Conservation (phyloP, 2,888 invertebrate genomes). For the Sceliomorpha sp. region DNA sequence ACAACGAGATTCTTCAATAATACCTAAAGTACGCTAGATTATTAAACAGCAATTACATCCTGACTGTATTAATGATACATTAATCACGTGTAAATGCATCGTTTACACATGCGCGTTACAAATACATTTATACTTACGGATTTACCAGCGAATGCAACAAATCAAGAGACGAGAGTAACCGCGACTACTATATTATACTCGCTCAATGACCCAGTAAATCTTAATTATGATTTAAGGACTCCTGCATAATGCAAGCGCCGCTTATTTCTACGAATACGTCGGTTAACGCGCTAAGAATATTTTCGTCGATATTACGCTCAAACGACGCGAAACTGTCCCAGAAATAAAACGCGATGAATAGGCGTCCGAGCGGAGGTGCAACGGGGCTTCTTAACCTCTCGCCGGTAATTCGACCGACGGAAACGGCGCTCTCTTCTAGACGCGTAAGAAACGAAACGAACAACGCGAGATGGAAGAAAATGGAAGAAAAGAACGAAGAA, state of each 20-base stretch:
- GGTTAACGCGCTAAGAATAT: slow-evolving; percentile 28
- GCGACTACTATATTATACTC: too few relatives aligned
- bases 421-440: too few relatives aligned
- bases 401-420: too few relatives aligned
- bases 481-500: too few relatives aligned
- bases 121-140: neutral
- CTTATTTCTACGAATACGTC: slow-evolving; percentile 25
- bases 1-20: slow-evolving; percentile 26
- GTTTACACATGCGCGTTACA: slow-evolving; percentile 13
- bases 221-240: slow-evolving; percentile 17
- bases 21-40: slow-evolving; percentile 38
- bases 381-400: too few relatives aligned
- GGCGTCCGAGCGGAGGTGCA: too few relatives aligned
- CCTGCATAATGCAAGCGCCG: slow-evolving; percentile 39
- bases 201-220: slow-evolving; percentile 28
- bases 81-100: slow-evolving; percentile 39
- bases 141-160: slow-evolving; percentile 1
- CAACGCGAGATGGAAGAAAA: too few relatives aligned
- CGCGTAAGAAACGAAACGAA: too few relatives aligned
- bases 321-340: too few relatives aligned
- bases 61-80: slow-evolving; percentile 44
- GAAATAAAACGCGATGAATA: too few relatives aligned
- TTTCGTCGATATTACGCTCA: too few relatives aligned
- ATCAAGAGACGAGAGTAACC: slow-evolving; percentile 1
- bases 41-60: slow-evolving; percentile 47